These are phyloP conservation scores for Muscicapa comitata DNA, from an alignment of 2,797 vertebrate genomes.

Conservation along the genomic window DNA sequence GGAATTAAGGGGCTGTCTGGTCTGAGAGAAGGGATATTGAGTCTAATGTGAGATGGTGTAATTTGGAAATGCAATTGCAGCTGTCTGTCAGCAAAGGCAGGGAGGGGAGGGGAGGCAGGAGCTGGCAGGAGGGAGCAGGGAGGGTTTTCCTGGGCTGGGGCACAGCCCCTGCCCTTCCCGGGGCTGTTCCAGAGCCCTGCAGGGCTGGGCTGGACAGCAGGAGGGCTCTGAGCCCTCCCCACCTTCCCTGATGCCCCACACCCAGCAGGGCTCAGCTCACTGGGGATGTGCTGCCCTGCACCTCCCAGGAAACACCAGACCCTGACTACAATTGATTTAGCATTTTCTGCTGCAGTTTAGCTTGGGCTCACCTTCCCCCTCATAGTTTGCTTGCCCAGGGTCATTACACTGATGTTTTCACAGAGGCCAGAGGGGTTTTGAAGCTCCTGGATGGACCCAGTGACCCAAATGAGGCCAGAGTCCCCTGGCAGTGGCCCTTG, in stretches of 20 bases:
- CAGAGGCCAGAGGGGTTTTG: not conserved
- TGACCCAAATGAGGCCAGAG: rapidly evolving
- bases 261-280: rapidly evolving
- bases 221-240: no score
- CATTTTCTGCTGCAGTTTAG: not conserved
- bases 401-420: not conserved
- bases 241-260: rapidly evolving
- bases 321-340: not conserved
- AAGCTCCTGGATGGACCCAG: not conserved
- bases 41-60: not conserved
- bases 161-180: not conserved
- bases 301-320: not conserved
- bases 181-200: not conserved
- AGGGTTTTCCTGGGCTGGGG: no score
- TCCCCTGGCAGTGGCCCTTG: not conserved
- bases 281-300: not conserved
- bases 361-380: not conserved
- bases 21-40: constrained; percentile 23
- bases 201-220: rapidly evolving
- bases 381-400: not conserved
- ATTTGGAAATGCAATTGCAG: constrained; percentile 46
- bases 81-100: not conserved
- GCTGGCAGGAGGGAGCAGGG: not conserved
- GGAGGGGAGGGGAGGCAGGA: not conserved
- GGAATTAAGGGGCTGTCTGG: constrained; percentile 29